Percentiles rank a stretch among this genome's conserved stretches.
phyloP scores from a whole-genome alignment of 2,888 invertebrate genomes.

The Apamea sordens region DNA sequence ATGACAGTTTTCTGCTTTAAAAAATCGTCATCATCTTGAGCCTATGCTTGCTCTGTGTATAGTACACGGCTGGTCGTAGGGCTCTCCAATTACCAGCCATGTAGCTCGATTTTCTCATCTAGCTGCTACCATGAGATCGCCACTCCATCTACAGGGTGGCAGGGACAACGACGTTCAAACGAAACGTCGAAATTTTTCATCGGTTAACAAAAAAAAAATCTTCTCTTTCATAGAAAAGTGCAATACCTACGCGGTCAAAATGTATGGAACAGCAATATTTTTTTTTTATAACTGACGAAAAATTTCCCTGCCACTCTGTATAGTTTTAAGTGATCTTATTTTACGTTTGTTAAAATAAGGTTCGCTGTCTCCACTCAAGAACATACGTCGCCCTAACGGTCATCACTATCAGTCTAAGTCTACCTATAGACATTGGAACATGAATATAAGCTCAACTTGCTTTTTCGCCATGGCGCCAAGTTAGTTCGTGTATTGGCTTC shows the following conservation, averaged over 20 bases:
- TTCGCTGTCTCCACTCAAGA: not conserved
- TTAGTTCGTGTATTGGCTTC: conserved; percentile 9
- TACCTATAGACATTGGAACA: not conserved
- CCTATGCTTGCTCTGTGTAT: too few relatives aligned
- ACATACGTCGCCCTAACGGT: not conserved
- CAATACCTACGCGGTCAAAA: too few relatives aligned
- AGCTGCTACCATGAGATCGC: not conserved
- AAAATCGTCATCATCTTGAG: not conserved
- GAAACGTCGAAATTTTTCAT: too few relatives aligned
- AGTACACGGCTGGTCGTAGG: not conserved
- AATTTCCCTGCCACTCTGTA: too few relatives aligned
- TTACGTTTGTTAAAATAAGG: not conserved
- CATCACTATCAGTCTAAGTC: not conserved
- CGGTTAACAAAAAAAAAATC: too few relatives aligned
- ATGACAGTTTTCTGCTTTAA: not conserved
- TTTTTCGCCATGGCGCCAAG: not conserved
- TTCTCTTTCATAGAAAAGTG: too few relatives aligned
- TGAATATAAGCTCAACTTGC: not conserved
- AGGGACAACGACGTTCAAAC: too few relatives aligned
- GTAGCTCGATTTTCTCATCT: not conserved
- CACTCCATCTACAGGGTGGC: not conserved
- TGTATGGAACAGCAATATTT: too few relatives aligned
- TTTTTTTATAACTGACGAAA: too few relatives aligned
- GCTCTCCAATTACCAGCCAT: not conserved
- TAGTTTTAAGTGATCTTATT: not conserved